These are phyloP conservation scores for Helleia helle DNA, from an alignment of 2,888 invertebrate species.

Conservation along the genomic window DNA sequence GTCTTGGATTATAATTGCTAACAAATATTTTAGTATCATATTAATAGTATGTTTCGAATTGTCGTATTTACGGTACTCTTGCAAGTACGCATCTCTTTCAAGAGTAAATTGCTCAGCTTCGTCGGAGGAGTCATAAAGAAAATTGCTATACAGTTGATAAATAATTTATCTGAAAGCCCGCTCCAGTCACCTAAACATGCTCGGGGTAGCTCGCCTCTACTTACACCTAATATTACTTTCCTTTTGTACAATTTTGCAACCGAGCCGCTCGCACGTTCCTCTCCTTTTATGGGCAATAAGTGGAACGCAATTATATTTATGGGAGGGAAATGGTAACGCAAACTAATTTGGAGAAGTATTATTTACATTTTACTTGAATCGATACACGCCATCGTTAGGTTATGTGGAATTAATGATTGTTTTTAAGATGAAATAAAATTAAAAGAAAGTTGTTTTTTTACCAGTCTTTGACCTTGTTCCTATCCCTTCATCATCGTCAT, in stretches of 20 bases:
- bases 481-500: too few species aligned
- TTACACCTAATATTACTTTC: constrained; percentile 71
- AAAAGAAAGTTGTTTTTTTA: too few species aligned
- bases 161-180: constrained; percentile 73
- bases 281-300: constrained; percentile 73
- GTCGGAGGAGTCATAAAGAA: constrained; percentile 74
- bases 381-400: too few species aligned
- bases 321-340: constrained; percentile 62
- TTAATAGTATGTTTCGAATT: constrained; percentile 23
- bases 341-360: constrained; percentile 64
- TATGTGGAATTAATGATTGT: too few species aligned
- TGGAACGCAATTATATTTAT: constrained; percentile 74
- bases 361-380: too few species aligned
- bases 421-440: too few species aligned
- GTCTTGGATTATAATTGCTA: too few species aligned
- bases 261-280: constrained; percentile 70
- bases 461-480: too few species aligned
- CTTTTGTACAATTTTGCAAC: constrained; percentile 74
- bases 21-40: too few species aligned
- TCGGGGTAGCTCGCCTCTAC: constrained; percentile 55
- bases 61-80: constrained; percentile 66
- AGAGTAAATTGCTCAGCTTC: constrained; percentile 70
- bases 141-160: constrained; percentile 75
- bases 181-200: constrained; percentile 70
- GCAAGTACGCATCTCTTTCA: constrained; percentile 72